Conservation (phyloP, 2,888 invertebrate species). For the Callosobruchus maculatus region DNA sequence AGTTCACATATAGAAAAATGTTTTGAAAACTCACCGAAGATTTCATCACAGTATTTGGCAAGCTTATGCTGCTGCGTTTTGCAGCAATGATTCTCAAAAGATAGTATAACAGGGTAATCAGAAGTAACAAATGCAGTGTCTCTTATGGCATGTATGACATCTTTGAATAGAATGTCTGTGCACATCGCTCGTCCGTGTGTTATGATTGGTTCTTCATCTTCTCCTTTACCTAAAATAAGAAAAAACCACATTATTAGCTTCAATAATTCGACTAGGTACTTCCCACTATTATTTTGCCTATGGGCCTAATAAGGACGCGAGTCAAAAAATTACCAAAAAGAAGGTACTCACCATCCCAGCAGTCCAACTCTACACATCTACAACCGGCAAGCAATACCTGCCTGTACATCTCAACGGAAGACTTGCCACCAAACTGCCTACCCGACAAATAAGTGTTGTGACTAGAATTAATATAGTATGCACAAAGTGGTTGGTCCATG, state of each 20-base stretch:
- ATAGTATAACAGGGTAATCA: conserved; percentile 94
- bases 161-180: conserved; percentile 96
- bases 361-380: conserved; percentile 96
- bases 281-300: no score
- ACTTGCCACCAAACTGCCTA: conserved; percentile 96
- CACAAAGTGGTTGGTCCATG: conserved; percentile 97
- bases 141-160: conserved; percentile 94
- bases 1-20: no score
- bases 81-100: conserved; percentile 99
- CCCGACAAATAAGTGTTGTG: conserved; percentile 94
- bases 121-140: conserved; percentile 99
- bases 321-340: no score
- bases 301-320: no score
- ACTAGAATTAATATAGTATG: conserved; percentile 99
- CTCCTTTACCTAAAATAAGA: conserved; percentile 70
- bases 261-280: no score
- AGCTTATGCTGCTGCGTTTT: conserved; percentile 96
- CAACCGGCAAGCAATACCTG: conserved; percentile 96
- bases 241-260: no score
- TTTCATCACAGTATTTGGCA: conserved; percentile 99
- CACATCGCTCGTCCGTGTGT: conserved; percentile 99
- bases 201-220: conserved; percentile 98
- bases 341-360: conserved; percentile 77
- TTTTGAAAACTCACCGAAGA: conserved; percentile 59
- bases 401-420: conserved; percentile 98